These are phyloP conservation scores for Bellardia pandia DNA, from an alignment of 2,888 invertebrate genomes.

Conservation along the genomic window DNA sequence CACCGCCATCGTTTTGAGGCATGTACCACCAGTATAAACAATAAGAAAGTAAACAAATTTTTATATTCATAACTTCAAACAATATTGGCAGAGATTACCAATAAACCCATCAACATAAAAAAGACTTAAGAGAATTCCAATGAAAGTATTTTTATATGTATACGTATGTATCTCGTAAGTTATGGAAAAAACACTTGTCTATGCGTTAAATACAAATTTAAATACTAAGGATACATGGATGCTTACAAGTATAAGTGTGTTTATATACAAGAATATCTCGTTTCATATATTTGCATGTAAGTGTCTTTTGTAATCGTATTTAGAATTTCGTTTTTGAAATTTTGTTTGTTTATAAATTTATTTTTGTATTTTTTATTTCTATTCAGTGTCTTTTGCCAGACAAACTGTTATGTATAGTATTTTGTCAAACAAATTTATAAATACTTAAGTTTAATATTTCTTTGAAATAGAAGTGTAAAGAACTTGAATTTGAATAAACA, in stretches of 20 bases:
- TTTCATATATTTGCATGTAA: background rate
- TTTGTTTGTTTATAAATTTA: slow-evolving; percentile 34
- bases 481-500: slow-evolving; percentile 3
- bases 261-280: background rate
- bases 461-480: background rate
- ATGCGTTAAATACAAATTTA: slow-evolving; percentile 28
- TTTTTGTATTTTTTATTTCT: slow-evolving; percentile 13
- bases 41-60: slow-evolving; percentile 38
- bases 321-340: slow-evolving; percentile 1
- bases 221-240: background rate
- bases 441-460: slow-evolving; percentile 59
- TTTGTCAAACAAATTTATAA: slow-evolving; percentile 67
- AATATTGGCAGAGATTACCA: slow-evolving; percentile 73
- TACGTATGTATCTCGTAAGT: background rate
- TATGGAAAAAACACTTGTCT: slow-evolving; percentile 13
- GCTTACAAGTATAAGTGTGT: background rate
- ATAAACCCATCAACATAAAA: slow-evolving; percentile 72
- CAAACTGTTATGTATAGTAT: slow-evolving; percentile 63
- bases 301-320: slow-evolving; percentile 13
- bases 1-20: background rate
- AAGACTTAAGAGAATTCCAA: slow-evolving; percentile 57
- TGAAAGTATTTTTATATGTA: slow-evolving; percentile 25
- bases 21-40: background rate
- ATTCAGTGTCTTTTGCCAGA: slow-evolving; percentile 18
- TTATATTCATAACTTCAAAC: slow-evolving; percentile 63